Base-by-base conservation (phyloP, 2,888 invertebrate genomes). In the Alviniconcha strummeri region DNA sequence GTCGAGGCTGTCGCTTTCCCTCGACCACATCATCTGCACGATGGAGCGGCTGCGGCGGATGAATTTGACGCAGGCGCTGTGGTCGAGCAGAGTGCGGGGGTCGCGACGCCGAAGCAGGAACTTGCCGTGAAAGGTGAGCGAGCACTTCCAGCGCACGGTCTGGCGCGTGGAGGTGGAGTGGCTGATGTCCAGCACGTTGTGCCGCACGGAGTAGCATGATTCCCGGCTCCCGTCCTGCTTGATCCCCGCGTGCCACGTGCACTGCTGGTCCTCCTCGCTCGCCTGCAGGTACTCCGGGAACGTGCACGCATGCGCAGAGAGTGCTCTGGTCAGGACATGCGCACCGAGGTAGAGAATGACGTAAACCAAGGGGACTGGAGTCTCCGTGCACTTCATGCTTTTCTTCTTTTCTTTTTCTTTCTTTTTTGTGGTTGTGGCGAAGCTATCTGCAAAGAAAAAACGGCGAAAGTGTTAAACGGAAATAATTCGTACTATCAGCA, bases 21-120 rank as follows among this genome's bases (percentile, higher is more conserved):
- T 78, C 0, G 91, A 91, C 83, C 86, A 85, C 82, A 85, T 84
- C 55, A 90, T 71, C 81, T 91, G 90, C 8, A 90, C 82, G n/a
- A 86, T 75, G 55, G 83, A 86, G 17, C 15, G 19, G 15, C 85
- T 85, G 8, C 88, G 75, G 13, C 75, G 81, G 19, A 84, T 15
- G 79, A 88, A 85, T 56, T 83, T 82, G 7, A 85, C 84, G 83
- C 88, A 88, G 0, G 83, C 82, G 74, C 85, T 78, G 76, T 83
- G 80, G 55, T 75, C 76, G 13, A 54, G 79, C 17, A 80, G 75
- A 5, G 81, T 72, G 78, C 79, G 72, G 4, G 80, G 77, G 19
- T 86, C 87, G 64, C 71, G 71, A 0, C 85, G 85, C 67, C 82
- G 85, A 2, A 87, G 77, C 55, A 87, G 81, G 36, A 83, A 82